Evolutionary conservation across 2,113 vertebrate species (phyloP), one percentile per base, ranked within the genome.

Genomic region (Psettodes erumei): DNA sequence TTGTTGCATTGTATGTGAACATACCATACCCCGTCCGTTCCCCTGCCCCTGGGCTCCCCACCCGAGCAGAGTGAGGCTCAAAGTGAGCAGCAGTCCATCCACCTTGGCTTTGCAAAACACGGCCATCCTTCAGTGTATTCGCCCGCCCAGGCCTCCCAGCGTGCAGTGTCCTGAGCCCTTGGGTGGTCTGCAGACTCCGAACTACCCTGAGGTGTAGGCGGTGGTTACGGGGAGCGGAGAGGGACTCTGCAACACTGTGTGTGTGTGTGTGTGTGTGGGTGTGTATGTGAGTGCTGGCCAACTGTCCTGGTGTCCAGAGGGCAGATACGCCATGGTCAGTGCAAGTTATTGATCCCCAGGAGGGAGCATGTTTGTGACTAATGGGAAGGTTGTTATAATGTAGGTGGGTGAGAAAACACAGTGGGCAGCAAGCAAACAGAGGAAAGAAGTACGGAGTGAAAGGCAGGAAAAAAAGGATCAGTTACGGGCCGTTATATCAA

Each of bases 21-120:
- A 32, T 88, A 93, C 92, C 88, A 78, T 85, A 50, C 15, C 77
- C 21, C 19, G 58, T 63, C 43, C 13, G 2, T 76, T 81, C 35
- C 42, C 69, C 62, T 90, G 66, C 8, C 71, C 82, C 42, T 85
- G 68, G 1, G 45, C 82, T 63, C 48, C 53, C 66, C 65, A 56
- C 3, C 15, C 51, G 43, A 88, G 42, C 60, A 88, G 66, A 30
- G 53, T 19, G 25, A 90, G 45, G 67, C 69, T 63, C 30, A 74
- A 32, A 30, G 63, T n/a, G 23, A 93, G 42, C 27, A 90, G 77
- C 47, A 92, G 66, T 62, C 84, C 72, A 21, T 75, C 56, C 25
- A 83, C 45, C 43, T 77, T 43, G 37, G 62, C 45, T 75, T 82
- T 90, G 63, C 75, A 55, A 55, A 78, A 56, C 67, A 30, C 9